phyloP scores from a whole-genome alignment of 2,113 vertebrate species.

The Prunella fulvescens region DNA sequence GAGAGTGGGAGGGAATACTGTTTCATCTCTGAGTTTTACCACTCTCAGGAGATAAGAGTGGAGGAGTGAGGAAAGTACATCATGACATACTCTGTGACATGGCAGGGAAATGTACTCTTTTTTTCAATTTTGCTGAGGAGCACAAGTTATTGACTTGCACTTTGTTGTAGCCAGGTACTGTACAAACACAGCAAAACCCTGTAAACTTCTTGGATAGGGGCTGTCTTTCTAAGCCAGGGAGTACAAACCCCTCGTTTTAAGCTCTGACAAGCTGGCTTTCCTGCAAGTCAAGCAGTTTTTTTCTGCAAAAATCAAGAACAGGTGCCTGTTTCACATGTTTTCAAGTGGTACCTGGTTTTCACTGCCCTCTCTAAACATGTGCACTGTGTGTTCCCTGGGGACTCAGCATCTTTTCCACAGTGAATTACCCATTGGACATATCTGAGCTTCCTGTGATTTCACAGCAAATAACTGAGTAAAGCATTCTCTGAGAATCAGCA shows the following conservation, averaged over 20 bases:
- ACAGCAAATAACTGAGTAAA: background rate
- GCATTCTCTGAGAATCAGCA: background rate
- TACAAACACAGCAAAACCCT: background rate
- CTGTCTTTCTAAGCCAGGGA: background rate
- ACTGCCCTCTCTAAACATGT: background rate
- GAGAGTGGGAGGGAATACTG: background rate
- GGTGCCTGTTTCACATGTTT: background rate
- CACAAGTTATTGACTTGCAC: background rate
- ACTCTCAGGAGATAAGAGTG: background rate
- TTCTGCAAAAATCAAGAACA: background rate
- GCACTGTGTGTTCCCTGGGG: accelerated
- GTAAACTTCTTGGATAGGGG: background rate
- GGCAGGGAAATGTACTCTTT: background rate
- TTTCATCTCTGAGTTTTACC: background rate
- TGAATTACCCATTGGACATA: background rate
- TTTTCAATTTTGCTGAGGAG: background rate
- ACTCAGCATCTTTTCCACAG: background rate
- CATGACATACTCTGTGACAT: background rate
- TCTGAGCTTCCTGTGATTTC: background rate
- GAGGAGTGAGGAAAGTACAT: slow-evolving; percentile 19
- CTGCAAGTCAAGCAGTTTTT: background rate
- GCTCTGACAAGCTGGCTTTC: background rate
- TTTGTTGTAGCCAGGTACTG: background rate
- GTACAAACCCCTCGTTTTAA: background rate
- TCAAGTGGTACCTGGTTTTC: background rate